These are phyloP conservation scores for Harpalus rubripes DNA, from an alignment of 2,888 invertebrate genomes.

Conservation along the genomic window DNA sequence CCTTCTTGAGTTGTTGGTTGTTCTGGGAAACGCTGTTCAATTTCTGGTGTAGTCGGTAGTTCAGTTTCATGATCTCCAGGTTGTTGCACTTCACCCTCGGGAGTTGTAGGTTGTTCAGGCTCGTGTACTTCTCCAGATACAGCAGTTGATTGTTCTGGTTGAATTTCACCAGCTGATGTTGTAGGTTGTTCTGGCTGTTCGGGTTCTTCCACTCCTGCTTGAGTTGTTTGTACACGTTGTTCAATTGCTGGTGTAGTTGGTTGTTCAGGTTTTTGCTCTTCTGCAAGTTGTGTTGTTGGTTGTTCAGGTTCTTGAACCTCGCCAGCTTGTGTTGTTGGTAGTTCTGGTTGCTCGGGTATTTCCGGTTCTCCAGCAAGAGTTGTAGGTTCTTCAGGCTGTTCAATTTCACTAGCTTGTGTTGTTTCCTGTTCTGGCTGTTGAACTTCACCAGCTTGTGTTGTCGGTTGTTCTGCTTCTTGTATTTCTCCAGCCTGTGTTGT, in stretches of 20 bases:
- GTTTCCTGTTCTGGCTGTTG: slow-evolving; percentile 60
- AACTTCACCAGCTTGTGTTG: slow-evolving; percentile 49
- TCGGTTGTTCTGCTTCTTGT: slow-evolving; percentile 59
- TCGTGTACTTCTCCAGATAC: slow-evolving; percentile 56
- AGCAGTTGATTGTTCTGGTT: slow-evolving; percentile 34
- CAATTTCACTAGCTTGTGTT: not conserved
- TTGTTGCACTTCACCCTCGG: not conserved
- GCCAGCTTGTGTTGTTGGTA: not conserved
- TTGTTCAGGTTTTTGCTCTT: slow-evolving; percentile 59
- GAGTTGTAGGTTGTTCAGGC: slow-evolving; percentile 61
- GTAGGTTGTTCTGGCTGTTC: slow-evolving; percentile 49
- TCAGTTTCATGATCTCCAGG: not conserved
- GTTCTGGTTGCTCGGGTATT: not conserved
- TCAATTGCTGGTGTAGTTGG: slow-evolving; percentile 45
- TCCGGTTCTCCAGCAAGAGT: slow-evolving; percentile 34
- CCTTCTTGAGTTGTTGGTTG: slow-evolving; percentile 68
- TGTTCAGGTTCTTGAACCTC: not conserved
- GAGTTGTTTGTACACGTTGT: slow-evolving; percentile 21
- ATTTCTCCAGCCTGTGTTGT: slow-evolving; percentile 50
- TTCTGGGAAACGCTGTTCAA: slow-evolving; percentile 43
- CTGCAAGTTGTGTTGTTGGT: slow-evolving; percentile 2
- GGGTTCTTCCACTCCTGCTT: slow-evolving; percentile 61
- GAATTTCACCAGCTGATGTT: not conserved
- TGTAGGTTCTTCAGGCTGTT: slow-evolving; percentile 67
- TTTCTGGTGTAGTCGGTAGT: slow-evolving; percentile 55